Evolutionary conservation across 2,888 invertebrate species (phyloP).

Genomic region (Aporophyla nigra): DNA sequence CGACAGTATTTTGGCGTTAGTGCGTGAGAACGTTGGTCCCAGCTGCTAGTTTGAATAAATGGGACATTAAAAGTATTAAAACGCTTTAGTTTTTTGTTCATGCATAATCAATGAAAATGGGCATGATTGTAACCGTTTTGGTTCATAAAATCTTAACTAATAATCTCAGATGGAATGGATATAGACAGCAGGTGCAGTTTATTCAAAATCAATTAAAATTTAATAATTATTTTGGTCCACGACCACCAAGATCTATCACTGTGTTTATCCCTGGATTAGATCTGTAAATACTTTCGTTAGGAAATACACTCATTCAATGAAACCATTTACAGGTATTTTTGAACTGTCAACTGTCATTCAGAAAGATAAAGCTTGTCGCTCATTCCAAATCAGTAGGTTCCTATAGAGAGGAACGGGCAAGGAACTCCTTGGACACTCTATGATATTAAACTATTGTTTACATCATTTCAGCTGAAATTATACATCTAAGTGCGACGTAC

Average conservation of each 20-base stretch:
- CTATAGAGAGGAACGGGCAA: no score
- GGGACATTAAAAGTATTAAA: slow-evolving; percentile 45
- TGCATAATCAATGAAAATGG: slow-evolving; percentile 29
- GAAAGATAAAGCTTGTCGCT: no score
- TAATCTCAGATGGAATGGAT: not conserved
- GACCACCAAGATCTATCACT: not conserved
- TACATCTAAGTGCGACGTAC: no score
- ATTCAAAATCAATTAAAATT: not conserved
- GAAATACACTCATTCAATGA: no score
- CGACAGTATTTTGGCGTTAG: slow-evolving; percentile 78
- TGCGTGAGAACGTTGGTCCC: slow-evolving; percentile 82
- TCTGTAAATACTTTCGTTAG: not conserved
- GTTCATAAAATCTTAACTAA: not conserved
- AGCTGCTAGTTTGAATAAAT: slow-evolving; percentile 72
- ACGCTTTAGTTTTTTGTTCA: slow-evolving; percentile 42
- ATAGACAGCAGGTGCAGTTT: not conserved
- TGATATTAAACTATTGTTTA: no score
- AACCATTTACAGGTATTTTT: no score
- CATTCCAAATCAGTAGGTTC: no score
- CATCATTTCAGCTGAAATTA: no score
- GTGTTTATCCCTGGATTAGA: not conserved
- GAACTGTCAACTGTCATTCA: no score
- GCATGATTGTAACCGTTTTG: slow-evolving; percentile 2
- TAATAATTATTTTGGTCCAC: not conserved
- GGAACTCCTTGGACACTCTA: no score